Percentiles rank a stretch among this genome's conserved stretches.
Evolutionary conservation across 2,888 invertebrate genomes (phyloP).

Genomic region (Cepaea hortensis): DNA sequence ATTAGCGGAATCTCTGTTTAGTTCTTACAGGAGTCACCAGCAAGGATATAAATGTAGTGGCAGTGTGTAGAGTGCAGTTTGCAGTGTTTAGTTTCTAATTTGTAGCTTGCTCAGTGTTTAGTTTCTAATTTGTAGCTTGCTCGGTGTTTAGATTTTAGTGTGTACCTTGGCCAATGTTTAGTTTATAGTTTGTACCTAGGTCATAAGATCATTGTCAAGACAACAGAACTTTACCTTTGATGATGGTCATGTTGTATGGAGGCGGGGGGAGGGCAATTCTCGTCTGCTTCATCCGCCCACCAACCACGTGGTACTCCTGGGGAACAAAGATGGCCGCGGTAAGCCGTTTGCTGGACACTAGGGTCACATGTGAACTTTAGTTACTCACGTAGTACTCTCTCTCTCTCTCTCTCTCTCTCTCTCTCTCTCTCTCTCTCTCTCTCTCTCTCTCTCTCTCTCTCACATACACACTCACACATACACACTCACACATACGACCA

Average conservation of each 20-base stretch:
- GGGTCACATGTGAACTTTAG: neutral
- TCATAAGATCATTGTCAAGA: neutral
- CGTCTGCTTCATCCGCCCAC: constrained; percentile 34
- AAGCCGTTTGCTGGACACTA: neutral
- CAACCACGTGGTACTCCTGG: constrained; percentile 30
- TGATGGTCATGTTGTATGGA: constrained; percentile 42
- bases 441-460: neutral
- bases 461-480: neutral
- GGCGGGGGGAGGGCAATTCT: constrained; percentile 2
- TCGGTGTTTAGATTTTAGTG: too few relatives aligned
- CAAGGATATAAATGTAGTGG: too few relatives aligned
- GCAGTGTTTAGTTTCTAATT: neutral
- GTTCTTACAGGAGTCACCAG: too few relatives aligned
- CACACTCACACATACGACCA: too few relatives aligned
- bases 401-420: neutral
- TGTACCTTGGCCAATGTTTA: too few relatives aligned
- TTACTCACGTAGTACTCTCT: constrained; percentile 12
- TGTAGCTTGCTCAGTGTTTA: too few relatives aligned
- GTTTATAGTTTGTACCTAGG: neutral
- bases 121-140: neutral
- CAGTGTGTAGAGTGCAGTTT: too few relatives aligned
- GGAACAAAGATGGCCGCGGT: neutral
- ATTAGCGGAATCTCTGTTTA: too few relatives aligned
- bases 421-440: constrained; percentile 18
- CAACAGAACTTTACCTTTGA: constrained; percentile 22